Conservation (phyloP, 1,140 invertebrate genomes). For the Dendroctonus ponderosae region DNA sequence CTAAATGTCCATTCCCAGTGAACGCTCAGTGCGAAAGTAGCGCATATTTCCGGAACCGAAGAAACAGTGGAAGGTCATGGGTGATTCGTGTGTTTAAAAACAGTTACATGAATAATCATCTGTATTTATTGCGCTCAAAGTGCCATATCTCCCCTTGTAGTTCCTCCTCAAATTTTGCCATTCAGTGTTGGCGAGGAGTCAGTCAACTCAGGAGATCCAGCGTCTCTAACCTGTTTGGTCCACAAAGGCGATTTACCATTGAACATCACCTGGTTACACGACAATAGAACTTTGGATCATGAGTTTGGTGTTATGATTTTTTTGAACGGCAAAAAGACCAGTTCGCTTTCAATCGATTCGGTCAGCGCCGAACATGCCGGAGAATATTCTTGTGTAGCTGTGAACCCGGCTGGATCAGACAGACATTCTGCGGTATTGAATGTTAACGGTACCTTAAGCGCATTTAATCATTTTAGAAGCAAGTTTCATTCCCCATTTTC, state of each 20-base stretch:
- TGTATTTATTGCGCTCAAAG: too few relatives aligned
- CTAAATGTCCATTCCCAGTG: neutral
- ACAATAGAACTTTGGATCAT: constrained; percentile 63
- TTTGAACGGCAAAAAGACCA: constrained; percentile 73
- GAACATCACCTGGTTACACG: constrained; percentile 74
- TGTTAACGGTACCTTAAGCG: constrained; percentile 65
- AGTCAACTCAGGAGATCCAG: constrained; percentile 76
- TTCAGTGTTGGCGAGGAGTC: constrained; percentile 76
- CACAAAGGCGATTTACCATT: constrained; percentile 75
- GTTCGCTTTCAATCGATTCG: constrained; percentile 74
- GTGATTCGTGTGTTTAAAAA: constrained; percentile 33
- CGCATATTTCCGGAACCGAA: neutral
- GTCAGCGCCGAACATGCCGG: constrained; percentile 74
- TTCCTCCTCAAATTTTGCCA: constrained; percentile 73
- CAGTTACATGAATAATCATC: too few relatives aligned
- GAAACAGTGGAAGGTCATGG: constrained; percentile 56
- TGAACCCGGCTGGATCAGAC: constrained; percentile 69
- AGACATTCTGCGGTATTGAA: constrained; percentile 67
- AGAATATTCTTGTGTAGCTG: constrained; percentile 77
- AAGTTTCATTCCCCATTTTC: too few relatives aligned
- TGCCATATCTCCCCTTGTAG: constrained; percentile 52
- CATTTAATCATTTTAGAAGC: neutral
- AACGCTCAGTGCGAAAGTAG: constrained; percentile 61
- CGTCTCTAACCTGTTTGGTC: constrained; percentile 73
- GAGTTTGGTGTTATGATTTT: constrained; percentile 69